phyloP scores from a whole-genome alignment of 2,888 invertebrate genomes.

The Exocentrus adspersus region DNA sequence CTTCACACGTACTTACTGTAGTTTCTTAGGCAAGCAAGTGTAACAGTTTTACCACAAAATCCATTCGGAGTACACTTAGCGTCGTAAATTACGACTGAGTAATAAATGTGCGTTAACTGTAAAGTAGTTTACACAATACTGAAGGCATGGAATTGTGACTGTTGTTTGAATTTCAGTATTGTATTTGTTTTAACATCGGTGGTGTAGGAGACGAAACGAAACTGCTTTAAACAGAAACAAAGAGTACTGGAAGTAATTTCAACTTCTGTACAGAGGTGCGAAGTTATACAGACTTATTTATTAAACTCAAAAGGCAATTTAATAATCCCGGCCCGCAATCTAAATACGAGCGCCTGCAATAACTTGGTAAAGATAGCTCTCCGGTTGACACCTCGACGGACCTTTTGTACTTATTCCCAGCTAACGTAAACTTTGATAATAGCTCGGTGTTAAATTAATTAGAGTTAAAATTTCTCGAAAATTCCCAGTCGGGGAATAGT shows the following conservation, averaged over 20 bases:
- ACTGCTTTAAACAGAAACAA: too few relatives aligned
- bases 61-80: background rate
- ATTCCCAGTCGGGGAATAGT: conserved; percentile 14
- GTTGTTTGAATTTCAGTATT: too few relatives aligned
- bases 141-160: too few relatives aligned
- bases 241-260: too few relatives aligned
- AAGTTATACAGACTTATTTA: conserved; percentile 18
- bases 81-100: background rate
- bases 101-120: too few relatives aligned
- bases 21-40: background rate
- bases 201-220: too few relatives aligned
- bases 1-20: conserved; percentile 1
- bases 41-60: background rate
- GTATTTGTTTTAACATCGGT: too few relatives aligned
- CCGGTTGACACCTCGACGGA: conserved; percentile 8
- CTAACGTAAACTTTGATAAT: conserved; percentile 33
- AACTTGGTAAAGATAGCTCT: conserved; percentile 13
- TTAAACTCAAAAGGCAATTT: conserved; percentile 34
- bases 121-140: too few relatives aligned
- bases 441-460: conserved; percentile 35
- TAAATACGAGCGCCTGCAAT: conserved; percentile 9
- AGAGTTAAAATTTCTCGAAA: conserved; percentile 28
- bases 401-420: conserved; percentile 11
- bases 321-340: conserved; percentile 21
- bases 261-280: too few relatives aligned